These are phyloP conservation scores for Pteronura brasiliensis DNA, from an alignment of 2,113 vertebrate species.

Conservation along the genomic window DNA sequence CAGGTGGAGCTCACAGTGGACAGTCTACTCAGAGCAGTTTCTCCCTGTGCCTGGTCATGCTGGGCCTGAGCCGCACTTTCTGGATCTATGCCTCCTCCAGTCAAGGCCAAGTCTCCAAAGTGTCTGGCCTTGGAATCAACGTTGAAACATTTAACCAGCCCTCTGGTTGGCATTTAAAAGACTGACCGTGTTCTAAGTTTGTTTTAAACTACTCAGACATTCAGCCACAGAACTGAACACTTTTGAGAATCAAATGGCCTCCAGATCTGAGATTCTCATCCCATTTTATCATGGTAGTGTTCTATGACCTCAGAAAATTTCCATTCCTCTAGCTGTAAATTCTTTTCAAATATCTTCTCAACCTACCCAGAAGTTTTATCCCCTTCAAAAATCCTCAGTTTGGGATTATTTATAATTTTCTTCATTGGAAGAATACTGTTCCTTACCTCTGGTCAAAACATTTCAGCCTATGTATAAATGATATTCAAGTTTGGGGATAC, in stretches of 20 bases:
- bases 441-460: neutral
- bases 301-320: slow-evolving; percentile 9
- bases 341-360: neutral
- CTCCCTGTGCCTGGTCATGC: neutral
- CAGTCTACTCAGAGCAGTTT: neutral
- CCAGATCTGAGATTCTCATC: neutral
- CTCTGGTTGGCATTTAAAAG: neutral
- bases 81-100: neutral
- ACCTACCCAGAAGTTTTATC: neutral
- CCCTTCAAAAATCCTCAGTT: neutral
- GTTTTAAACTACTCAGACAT: neutral
- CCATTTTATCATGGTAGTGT: neutral
- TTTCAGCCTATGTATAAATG: neutral
- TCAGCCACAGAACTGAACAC: neutral
- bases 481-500: neutral
- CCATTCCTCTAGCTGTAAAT: neutral
- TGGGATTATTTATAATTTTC: neutral
- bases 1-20: neutral
- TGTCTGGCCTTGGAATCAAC: neutral
- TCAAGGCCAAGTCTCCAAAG: neutral
- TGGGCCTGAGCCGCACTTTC: neutral
- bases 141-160: neutral
- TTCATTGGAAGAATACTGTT: neutral
- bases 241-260: neutral
- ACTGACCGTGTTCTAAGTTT: neutral